Evolutionary conservation across 2,113 vertebrate species (phyloP), one percentile per base, ranked within the genome.

Genomic region (Eulacestoma nigropectus): DNA sequence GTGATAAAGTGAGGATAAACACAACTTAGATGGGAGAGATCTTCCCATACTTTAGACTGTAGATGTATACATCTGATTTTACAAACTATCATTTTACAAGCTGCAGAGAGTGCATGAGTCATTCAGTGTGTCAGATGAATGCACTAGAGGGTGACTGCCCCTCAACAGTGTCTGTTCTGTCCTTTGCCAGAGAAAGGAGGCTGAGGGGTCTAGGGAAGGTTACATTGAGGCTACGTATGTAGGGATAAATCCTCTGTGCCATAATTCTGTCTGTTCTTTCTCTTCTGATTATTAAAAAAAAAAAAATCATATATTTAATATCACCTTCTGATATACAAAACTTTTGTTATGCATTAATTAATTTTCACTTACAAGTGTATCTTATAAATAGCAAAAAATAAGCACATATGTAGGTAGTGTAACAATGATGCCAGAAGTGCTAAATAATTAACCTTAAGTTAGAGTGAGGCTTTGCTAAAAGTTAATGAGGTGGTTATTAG

Each of bases 371-470:
- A 16, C 13, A 84, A 55, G 27, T n/a, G 18, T 14, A 57, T 81
- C 41, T 90, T 59, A 62, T 35, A 95, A 95, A 93, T 46, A 84
- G 50, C 67, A 22, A 80, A 90, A 97, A 83, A 90, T 81, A 91
- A 83, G 56, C 49, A 44, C 67, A 86, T 67, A 53, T 86, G 55
- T 88, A 80, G 7, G 62, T 86, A 94, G 63, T 47, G 15, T 53
- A 84, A 33, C 39, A 93, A 42, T 32, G 22, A 92, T 93, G 14
- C 30, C 88, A 56, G 62, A 93, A 96, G 57, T 95, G 84, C 89
- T 98, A 96, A 98, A 98, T 98, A 98, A 99, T 99, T 99, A 99
- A 98, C 98, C 97, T 98, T 97, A 97, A 96, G 84, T 98, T 96
- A 97, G 90, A 98, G 92, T 96, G 81, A 93, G 93, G 93, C 93